A percentile compares a stretch with the other conserved stretches of the same genome.
Conservation (phyloP, 2,113 vertebrate genomes). For the Himantopus leucocephalus region DNA sequence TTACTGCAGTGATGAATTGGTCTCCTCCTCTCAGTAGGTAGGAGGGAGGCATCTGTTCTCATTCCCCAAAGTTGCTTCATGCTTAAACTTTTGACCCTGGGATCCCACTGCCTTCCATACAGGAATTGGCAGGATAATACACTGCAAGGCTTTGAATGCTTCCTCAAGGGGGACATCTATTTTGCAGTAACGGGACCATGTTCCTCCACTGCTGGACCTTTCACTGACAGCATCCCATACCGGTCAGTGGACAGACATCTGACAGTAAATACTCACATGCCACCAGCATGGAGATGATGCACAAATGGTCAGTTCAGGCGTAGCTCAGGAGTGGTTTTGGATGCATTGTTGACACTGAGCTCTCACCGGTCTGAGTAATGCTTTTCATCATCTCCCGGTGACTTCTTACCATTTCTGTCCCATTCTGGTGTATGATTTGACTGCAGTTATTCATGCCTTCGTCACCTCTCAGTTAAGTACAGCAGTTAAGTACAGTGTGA, state of each 20-base stretch:
- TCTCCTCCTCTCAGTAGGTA: neutral
- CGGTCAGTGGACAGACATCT: neutral
- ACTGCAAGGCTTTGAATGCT: neutral
- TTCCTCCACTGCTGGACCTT: neutral
- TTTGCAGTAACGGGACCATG: accelerated
- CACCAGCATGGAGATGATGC: accelerated
- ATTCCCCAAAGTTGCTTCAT: neutral
- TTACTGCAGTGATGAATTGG: neutral
- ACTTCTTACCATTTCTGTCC: neutral
- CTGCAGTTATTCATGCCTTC: neutral
- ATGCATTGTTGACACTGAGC: neutral
- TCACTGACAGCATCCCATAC: too few species aligned
- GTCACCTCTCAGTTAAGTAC: neutral
- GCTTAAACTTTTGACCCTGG: neutral
- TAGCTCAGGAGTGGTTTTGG: neutral
- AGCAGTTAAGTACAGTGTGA: neutral
- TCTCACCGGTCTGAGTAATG: neutral
- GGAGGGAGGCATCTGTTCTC: neutral
- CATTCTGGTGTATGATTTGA: too few species aligned
- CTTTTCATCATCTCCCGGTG: neutral
- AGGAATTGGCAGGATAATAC: neutral
- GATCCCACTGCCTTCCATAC: neutral
- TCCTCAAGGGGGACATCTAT: neutral
- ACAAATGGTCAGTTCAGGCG: neutral
- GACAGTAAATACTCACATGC: neutral